phyloP scores from a whole-genome alignment of 2,888 invertebrate species.

The Folsomia manolachei region DNA sequence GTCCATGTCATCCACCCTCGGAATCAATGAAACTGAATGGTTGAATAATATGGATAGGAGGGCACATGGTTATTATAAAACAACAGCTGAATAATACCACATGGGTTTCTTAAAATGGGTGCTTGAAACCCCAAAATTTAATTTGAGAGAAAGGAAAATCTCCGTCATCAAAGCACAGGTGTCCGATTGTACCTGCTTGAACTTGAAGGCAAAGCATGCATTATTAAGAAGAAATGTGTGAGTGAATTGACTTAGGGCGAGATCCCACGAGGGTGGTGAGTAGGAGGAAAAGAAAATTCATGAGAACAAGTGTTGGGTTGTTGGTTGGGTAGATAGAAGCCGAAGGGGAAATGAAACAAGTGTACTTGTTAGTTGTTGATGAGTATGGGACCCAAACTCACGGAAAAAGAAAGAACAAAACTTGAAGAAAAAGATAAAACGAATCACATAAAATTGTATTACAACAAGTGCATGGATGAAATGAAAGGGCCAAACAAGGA shows the following conservation, averaged over 20 bases:
- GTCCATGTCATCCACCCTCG: neutral
- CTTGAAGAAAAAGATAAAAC: neutral
- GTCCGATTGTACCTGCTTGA: neutral
- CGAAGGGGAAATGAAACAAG: neutral
- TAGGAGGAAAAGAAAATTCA: slow-evolving; percentile 1
- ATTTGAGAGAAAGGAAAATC: neutral
- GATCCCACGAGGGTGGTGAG: slow-evolving; percentile 1
- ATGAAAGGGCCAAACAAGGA: neutral
- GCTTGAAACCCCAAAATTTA: neutral
- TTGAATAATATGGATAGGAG: neutral
- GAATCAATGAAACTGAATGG: neutral
- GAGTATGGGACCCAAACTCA: neutral
- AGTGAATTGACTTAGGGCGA: neutral
- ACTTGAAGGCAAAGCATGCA: neutral
- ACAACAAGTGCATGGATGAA: neutral
- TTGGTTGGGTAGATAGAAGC: neutral
- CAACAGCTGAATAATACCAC: neutral
- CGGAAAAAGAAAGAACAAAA: neutral
- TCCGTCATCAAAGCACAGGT: neutral
- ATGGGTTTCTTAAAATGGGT: slow-evolving; percentile 2
- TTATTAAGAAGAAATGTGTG: neutral
- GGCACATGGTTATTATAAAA: neutral
- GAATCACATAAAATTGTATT: neutral
- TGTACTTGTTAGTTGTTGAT: neutral
- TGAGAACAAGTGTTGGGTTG: neutral